A percentile compares a stretch with the other conserved stretches of the same genome.
These are phyloP conservation scores for Zeuzera pyrina DNA, from an alignment of 2,888 invertebrate genomes.

Conservation along the genomic window DNA sequence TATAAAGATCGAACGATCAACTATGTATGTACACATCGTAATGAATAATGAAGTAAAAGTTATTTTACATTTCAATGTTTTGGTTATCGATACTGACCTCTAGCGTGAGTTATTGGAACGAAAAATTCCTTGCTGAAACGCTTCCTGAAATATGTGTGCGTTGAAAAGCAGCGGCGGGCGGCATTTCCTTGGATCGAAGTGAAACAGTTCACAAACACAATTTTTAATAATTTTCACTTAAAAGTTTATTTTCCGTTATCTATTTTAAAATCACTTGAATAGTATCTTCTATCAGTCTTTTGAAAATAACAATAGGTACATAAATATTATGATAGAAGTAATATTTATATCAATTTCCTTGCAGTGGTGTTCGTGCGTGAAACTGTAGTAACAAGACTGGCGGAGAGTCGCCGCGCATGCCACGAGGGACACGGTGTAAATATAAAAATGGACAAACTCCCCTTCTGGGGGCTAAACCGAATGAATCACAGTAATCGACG, in stretches of 20 bases:
- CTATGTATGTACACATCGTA: conserved; percentile 5
- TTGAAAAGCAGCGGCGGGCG: conserved; percentile 47
- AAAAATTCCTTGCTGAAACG: conserved; percentile 66
- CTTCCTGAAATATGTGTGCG: conserved; percentile 71
- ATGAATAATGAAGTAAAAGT: too few species aligned
- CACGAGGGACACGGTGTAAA: conserved; percentile 62
- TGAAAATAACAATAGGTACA: conserved; percentile 54
- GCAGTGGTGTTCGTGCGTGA: conserved; percentile 66
- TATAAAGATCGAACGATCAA: conserved; percentile 25
- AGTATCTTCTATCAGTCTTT: too few species aligned
- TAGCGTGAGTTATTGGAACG: conserved; percentile 63
- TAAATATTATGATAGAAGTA: conserved; percentile 63
- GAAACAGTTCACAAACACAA: conserved; percentile 46
- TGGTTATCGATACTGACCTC: conserved; percentile 55
- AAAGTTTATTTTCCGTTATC: conserved; percentile 17
- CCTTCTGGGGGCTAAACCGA: conserved; percentile 64
- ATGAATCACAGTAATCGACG: conserved; percentile 64
- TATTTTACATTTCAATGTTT: background rate
- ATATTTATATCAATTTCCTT: conserved; percentile 65
- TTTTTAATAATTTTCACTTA: conserved; percentile 40
- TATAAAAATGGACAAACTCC: conserved; percentile 72
- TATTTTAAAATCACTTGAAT: background rate
- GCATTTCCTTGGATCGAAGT: conserved; percentile 67
- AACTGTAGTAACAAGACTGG: conserved; percentile 66
- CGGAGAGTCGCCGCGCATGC: conserved; percentile 68